Evolutionary conservation across 2,113 vertebrate species (phyloP).

Genomic region (Hepsetus odoe): DNA sequence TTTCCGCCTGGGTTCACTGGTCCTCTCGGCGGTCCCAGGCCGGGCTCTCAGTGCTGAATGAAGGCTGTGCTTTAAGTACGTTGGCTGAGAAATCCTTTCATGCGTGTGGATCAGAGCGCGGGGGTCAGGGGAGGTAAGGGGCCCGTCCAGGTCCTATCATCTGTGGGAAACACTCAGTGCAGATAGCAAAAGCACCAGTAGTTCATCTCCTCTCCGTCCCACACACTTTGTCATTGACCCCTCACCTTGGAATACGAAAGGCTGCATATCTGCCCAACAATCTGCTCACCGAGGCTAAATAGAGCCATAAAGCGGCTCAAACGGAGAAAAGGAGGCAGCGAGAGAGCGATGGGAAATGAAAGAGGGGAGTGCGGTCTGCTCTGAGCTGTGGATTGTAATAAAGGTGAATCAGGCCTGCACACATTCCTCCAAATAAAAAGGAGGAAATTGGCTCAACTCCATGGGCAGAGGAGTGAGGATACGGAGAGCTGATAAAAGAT

Average conservation of each 20-base stretch:
- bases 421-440: background rate
- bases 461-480: background rate
- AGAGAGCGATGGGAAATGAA: background rate
- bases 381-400: background rate
- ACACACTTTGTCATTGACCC: slow-evolving; percentile 45
- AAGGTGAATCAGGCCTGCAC: background rate
- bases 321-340: background rate
- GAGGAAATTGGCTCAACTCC: background rate
- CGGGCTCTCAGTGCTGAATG: slow-evolving; percentile 4
- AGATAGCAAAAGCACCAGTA: slow-evolving; percentile 45
- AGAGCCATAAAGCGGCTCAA: slow-evolving; percentile 26
- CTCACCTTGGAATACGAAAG: slow-evolving; percentile 33
- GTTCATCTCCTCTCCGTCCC: slow-evolving; percentile 41
- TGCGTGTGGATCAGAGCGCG: slow-evolving; percentile 6
- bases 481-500: too few species aligned
- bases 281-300: slow-evolving; percentile 30
- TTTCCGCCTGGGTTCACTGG: slow-evolving; percentile 33
- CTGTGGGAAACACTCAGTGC: slow-evolving; percentile 50
- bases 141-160: slow-evolving; percentile 43
- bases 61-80: slow-evolving; percentile 29
- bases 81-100: slow-evolving; percentile 41
- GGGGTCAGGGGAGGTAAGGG: slow-evolving; percentile 48
- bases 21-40: too few species aligned
- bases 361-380: background rate
- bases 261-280: slow-evolving; percentile 31